phyloP scores from a whole-genome alignment of 2,888 invertebrate genomes.

The Cantharis lateralis region DNA sequence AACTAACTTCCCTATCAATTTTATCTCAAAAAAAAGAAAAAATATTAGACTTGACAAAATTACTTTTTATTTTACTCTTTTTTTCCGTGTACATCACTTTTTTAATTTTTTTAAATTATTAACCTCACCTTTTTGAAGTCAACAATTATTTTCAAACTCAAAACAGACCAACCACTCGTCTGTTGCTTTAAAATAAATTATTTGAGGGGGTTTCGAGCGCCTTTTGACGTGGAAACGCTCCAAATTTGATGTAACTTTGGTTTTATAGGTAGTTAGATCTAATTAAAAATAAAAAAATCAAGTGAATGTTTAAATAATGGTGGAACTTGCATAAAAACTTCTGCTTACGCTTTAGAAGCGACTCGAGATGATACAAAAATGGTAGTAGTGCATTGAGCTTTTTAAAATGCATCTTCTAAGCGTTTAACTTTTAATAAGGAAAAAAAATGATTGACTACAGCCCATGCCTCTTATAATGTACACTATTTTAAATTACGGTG shows the following conservation, averaged over 20 bases:
- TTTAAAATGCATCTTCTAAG: constrained; percentile 9
- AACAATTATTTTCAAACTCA: neutral
- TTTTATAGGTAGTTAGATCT: constrained; percentile 25
- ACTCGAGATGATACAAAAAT: constrained; percentile 41
- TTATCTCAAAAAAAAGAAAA: constrained; percentile 21
- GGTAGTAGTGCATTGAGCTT: constrained; percentile 48
- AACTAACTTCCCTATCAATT: constrained; percentile 19
- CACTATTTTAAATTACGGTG: constrained; percentile 2
- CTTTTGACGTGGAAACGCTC: neutral
- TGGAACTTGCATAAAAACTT: constrained; percentile 40
- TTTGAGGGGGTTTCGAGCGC: neutral
- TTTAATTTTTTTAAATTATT: neutral
- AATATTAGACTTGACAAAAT: constrained; percentile 6
- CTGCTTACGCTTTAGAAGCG: constrained; percentile 51
- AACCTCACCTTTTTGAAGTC: neutral
- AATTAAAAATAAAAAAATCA: constrained; percentile 24
- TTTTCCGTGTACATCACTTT: constrained; percentile 25
- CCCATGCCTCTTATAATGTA: constrained; percentile 23
- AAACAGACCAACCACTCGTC: neutral
- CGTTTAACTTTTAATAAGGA: neutral
- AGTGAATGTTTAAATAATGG: constrained; percentile 28
- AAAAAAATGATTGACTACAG: neutral
- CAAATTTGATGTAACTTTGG: constrained; percentile 3
- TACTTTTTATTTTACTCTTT: constrained; percentile 27
- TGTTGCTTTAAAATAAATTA: neutral